Evolutionary conservation across 2,888 invertebrate species (phyloP), one percentile per base, ranked within the genome.

Genomic region (Fabriciana adippe): DNA sequence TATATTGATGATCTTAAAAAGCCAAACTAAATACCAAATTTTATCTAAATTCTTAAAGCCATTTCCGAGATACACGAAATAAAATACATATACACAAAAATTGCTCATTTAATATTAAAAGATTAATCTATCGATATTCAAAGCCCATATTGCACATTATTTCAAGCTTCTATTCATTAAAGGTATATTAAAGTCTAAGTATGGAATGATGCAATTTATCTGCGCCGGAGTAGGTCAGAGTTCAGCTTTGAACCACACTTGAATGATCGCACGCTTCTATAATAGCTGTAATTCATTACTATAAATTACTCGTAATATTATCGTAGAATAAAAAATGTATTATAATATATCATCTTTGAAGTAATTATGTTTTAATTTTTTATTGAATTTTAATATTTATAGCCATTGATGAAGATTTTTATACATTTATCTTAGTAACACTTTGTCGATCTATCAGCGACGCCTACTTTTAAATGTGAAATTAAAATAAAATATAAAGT

Each of bases 181-280:
- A 61, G 50, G 14, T 35, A 51, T 26, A 35, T 51, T 51, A 51
- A 35, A 51, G 6, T 18, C 35, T 61, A 61, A 35, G 50, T 51
- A 61, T 26, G 35, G 35, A 61, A 67, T 67, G 64, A 48, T 57
- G 67, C 70, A 64, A 71, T 67, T 69, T 67, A 69, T 64, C 61
- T 67, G 51, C 64, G 67, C 62, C 56, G 21, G 59, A 64, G 50
- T 51, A 61, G 69, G 51, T 55, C 71, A 65, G 50, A 56, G 63
- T 59, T 62, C 66, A 57, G 55, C 64, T 64, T 69, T 64, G 67
- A 64, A 67, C 45, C n/a, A 16, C 21, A 18, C 45, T 60, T 50
- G 55, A 64, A 54, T 68, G 59, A 64, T 59, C 51, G 50, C 51
- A 48, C 50, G 54, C 21, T 51, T 45, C 15, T n/a, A 48, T n/a